These are phyloP conservation scores for Ectobius pallidus DNA, from an alignment of 2,888 invertebrate species.

Conservation along the genomic window DNA sequence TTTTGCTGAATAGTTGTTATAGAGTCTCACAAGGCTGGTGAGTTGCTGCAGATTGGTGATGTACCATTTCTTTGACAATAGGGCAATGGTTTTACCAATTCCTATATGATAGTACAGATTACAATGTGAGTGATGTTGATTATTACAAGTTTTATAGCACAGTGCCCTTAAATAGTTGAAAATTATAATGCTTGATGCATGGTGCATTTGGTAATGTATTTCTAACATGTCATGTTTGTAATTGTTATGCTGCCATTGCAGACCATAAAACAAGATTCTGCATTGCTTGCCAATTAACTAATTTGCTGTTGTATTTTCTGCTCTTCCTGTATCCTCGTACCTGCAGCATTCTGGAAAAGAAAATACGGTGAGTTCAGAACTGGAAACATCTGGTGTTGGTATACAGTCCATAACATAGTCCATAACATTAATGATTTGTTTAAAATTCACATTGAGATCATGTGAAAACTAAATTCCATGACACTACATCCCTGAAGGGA, in stretches of 20 bases:
- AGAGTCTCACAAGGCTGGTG: no score
- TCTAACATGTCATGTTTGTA: constrained; percentile 6
- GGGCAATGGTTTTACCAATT: no score
- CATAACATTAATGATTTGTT: no score
- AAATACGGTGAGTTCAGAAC: constrained; percentile 74
- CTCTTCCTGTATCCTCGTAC: constrained; percentile 53
- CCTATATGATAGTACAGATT: no score
- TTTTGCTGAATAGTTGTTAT: no score
- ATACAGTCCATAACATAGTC: no score
- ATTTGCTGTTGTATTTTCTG: constrained; percentile 44
- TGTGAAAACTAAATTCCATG: no score
- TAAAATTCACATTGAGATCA: no score
- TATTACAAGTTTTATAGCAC: not conserved
- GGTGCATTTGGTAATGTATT: not conserved
- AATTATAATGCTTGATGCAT: not conserved
- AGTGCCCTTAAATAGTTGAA: not conserved
- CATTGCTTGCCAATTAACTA: constrained; percentile 32
- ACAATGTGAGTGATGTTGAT: not conserved
- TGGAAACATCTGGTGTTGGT: not conserved
- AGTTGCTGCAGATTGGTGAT: no score
- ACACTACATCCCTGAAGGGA: no score
- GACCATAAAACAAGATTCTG: constrained; percentile 2
- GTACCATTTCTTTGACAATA: no score
- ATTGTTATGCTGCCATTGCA: constrained; percentile 8
- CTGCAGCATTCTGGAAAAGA: constrained; percentile 83